These are phyloP conservation scores for Hipparchia semele DNA, from an alignment of 2,888 invertebrate species.

Conservation along the genomic window DNA sequence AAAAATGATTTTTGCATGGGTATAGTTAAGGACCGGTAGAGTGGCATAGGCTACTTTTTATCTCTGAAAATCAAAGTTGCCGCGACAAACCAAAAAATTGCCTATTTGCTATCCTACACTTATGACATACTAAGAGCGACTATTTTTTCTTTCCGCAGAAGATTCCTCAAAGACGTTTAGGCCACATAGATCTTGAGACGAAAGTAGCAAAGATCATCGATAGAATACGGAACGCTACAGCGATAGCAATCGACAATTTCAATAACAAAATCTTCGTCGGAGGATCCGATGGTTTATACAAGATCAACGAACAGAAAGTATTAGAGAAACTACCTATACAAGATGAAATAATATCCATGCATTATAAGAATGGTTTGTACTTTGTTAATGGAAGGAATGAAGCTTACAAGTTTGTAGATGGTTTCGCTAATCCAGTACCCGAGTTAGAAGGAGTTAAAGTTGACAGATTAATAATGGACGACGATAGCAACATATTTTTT, in stretches of 20 bases:
- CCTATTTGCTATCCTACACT: too few species aligned
- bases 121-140: not conserved
- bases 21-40: too few species aligned
- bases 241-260: constrained; percentile 62
- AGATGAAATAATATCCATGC: constrained; percentile 61
- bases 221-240: constrained; percentile 67
- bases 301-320: constrained; percentile 57
- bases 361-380: constrained; percentile 63
- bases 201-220: constrained; percentile 55
- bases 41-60: too few species aligned
- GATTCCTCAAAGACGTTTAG: constrained; percentile 53
- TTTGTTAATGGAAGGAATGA: constrained; percentile 59
- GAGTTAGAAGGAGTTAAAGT: constrained; percentile 57
- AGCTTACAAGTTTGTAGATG: constrained; percentile 63
- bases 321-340: constrained; percentile 61
- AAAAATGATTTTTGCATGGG: too few species aligned
- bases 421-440: constrained; percentile 50
- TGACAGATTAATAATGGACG: constrained; percentile 63
- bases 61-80: too few species aligned
- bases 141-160: not conserved
- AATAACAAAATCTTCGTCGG: constrained; percentile 66
- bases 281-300: constrained; percentile 63
- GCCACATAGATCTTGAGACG: constrained; percentile 57
- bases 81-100: too few species aligned
- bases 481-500: constrained; percentile 68